Base-by-base conservation (phyloP, 1,140 invertebrate species). In the Ectropis grisescens region DNA sequence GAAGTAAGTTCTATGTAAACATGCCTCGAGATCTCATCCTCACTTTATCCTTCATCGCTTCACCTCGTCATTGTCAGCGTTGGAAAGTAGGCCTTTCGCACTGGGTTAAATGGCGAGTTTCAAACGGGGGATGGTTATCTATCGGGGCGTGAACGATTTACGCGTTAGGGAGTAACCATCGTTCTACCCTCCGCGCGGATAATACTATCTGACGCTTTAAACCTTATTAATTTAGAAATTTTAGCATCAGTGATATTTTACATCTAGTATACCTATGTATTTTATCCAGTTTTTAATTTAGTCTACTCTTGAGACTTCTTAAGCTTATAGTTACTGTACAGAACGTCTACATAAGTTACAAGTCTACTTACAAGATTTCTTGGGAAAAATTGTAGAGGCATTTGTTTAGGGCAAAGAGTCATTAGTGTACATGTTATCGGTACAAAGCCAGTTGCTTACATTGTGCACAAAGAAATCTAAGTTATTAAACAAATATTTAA, bases 1-100 rank as follows among this genome's bases (percentile, higher is more conserved):
- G 65, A 76, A 70, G 52, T 69, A 71, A 72, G 66, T 76, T 76
- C 61, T 66, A 64, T 58, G 61, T 71, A 72, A 72, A 65, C 71
- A 76, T 45, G 66, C 60, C 64, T 62, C 56, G 59, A 55, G 59
- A 62, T 57, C 58, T 60, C 52, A 69, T 70, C 58, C 56, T 40
- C 46, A 53, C 54, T 52, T 66, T 60, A 70, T 61, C 58, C 50
- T 60, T 66, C 50, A 60, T 58, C 48, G 56, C 41, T 43, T 54
- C 43, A 53, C 32, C 45, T 41, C 32, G 26, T 9, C 13, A 47
- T 51, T 40, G 31, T 33, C 41, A 34, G 10, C 43, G 52, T 11
- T 30, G 48, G 41, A 69, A 62, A 56, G 27, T 62, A 54, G 47
- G 46, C 64, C 54, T 51, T 60, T 58, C 40, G 13, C 13, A 9